Evolutionary conservation across 2,797 vertebrate species (phyloP).

Genomic region (Melanotaenia pygmaea): DNA sequence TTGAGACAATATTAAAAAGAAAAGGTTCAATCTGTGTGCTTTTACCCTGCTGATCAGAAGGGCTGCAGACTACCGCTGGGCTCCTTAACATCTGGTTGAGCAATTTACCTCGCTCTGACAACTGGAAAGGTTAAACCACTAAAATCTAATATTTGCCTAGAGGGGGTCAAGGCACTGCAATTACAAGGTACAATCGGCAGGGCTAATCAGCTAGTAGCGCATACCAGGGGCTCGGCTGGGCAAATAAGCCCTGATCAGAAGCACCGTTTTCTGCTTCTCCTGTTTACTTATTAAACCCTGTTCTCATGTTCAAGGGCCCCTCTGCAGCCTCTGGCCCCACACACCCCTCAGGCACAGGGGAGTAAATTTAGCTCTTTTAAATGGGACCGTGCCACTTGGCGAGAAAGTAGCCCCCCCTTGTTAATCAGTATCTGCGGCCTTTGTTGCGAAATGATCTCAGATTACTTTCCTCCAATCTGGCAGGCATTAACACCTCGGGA

Average conservation of each 20-base stretch:
- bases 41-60: constrained; percentile 77
- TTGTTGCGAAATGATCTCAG: constrained; percentile 81
- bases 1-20: constrained; percentile 75
- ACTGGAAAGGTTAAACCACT: constrained; percentile 87
- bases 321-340: constrained; percentile 56
- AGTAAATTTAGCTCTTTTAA: constrained; percentile 78
- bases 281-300: constrained; percentile 86
- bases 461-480: constrained; percentile 79
- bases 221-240: constrained; percentile 68
- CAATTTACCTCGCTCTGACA: constrained; percentile 80
- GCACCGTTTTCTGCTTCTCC: constrained; percentile 71
- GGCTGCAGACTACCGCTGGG: constrained; percentile 72
- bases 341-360: constrained; percentile 60
- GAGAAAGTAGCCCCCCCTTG: constrained; percentile 62
- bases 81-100: constrained; percentile 82
- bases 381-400: constrained; percentile 62
- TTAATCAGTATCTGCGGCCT: constrained; percentile 84
- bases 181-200: constrained; percentile 85
- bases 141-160: constrained; percentile 87
- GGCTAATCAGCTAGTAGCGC: constrained; percentile 84
- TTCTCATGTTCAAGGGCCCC: constrained; percentile 82
- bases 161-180: constrained; percentile 85
- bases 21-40: constrained; percentile 70
- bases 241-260: constrained; percentile 81
- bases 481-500: constrained; percentile 82